A percentile compares a stretch with the other conserved stretches of the same genome.
These are phyloP conservation scores for Campylomormyrus tamandua DNA, from an alignment of 2,113 vertebrate species.

Conservation along the genomic window DNA sequence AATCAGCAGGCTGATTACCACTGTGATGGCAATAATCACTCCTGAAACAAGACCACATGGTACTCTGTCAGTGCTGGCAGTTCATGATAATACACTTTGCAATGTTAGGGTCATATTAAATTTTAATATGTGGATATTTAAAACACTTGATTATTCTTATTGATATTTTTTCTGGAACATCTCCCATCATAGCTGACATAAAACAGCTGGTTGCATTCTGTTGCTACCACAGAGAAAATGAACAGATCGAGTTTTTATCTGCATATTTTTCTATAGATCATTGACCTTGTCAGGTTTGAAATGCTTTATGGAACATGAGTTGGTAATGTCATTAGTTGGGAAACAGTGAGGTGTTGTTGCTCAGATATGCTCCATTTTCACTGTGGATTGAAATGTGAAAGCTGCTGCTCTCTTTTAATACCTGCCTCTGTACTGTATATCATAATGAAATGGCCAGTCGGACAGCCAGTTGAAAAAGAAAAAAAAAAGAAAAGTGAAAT, in stretches of 20 bases:
- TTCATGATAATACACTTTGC: background rate
- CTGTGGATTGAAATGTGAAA: background rate
- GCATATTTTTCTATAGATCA: background rate
- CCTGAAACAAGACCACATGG: constrained; percentile 35
- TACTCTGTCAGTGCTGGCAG: background rate
- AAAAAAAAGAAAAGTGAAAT: background rate
- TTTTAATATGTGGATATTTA: background rate
- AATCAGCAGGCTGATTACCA: constrained; percentile 35
- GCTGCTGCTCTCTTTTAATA: background rate
- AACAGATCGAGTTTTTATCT: background rate
- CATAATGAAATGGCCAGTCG: background rate
- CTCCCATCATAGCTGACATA: background rate
- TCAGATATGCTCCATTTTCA: background rate
- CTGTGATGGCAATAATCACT: constrained; percentile 19
- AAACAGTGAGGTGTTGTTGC: background rate
- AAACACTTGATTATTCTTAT: background rate
- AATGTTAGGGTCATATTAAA: background rate
- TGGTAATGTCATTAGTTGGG: background rate
- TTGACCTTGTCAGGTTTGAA: background rate
- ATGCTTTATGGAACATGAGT: background rate
- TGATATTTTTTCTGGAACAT: background rate
- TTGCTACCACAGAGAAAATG: background rate
- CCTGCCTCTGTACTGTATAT: background rate
- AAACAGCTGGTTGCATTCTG: background rate
- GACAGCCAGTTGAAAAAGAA: background rate